A percentile compares a stretch with the other conserved stretches of the same genome.
These are phyloP conservation scores for Acrossocheilus wenchowensis DNA, from an alignment of 2,797 vertebrate species.

Conservation along the genomic window DNA sequence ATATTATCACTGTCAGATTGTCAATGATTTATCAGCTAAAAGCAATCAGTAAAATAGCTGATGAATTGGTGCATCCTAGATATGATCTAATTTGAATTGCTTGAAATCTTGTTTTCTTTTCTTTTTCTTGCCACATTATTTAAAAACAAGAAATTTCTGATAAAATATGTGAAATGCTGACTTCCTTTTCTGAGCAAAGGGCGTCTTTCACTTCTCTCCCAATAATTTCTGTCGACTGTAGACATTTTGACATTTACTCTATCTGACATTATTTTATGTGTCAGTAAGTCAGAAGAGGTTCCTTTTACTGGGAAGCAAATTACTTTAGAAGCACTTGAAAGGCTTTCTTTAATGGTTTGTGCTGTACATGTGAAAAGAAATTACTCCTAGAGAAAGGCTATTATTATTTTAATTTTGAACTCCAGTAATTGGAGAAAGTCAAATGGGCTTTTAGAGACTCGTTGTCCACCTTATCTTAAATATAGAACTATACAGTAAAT, in stretches of 20 bases:
- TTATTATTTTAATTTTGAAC: conserved; percentile 65
- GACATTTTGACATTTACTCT: conserved; percentile 63
- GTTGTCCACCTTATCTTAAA: conserved; percentile 55
- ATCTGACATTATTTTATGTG: conserved; percentile 60
- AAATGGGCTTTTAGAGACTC: conserved; percentile 55
- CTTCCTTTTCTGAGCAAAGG: conserved; percentile 21
- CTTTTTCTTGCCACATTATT: too few species aligned
- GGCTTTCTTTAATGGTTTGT: conserved; percentile 55
- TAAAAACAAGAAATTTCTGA: neutral
- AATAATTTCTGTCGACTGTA: conserved; percentile 42
- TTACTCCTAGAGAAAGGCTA: conserved; percentile 52
- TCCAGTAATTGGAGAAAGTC: conserved; percentile 58
- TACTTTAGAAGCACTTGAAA: conserved; percentile 64
- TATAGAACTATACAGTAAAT: conserved; percentile 54
- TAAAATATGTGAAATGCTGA: conserved; percentile 32
- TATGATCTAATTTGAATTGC: too few species aligned
- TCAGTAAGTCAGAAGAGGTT: conserved; percentile 58
- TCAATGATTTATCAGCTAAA: neutral
- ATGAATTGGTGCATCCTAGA: neutral
- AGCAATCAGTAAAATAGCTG: neutral
- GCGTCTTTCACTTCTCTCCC: conserved; percentile 29
- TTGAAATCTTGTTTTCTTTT: neutral
- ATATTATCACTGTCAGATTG: neutral
- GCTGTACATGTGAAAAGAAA: conserved; percentile 60
- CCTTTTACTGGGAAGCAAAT: conserved; percentile 58